phyloP scores from a whole-genome alignment of 2,113 vertebrate species.

The Chloroceryle aenea region DNA sequence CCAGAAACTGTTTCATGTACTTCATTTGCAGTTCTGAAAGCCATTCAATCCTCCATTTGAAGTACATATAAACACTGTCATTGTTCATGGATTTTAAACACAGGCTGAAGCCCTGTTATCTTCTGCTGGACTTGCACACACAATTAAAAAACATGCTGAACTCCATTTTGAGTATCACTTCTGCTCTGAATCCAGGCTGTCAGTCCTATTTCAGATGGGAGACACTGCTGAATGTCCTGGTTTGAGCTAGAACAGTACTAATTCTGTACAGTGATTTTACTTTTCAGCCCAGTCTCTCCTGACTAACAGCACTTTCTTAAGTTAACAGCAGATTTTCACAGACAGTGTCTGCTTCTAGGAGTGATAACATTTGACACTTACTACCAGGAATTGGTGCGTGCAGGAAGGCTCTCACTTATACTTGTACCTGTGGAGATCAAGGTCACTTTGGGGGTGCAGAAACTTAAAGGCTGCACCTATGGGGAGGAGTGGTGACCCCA shows the following conservation, averaged over 20 bases:
- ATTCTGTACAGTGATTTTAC: too few relatives aligned
- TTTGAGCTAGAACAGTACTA: too few relatives aligned
- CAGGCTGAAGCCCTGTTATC: background rate
- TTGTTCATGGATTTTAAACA: background rate
- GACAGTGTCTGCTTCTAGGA: background rate
- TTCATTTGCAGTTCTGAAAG: background rate
- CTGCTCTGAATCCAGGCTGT: background rate
- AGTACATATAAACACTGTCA: background rate
- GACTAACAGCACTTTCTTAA: too few relatives aligned
- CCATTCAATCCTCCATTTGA: background rate
- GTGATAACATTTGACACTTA: background rate
- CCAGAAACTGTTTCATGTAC: accelerated
- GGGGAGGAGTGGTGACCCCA: too few relatives aligned
- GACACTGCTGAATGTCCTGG: background rate
- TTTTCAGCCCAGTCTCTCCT: too few relatives aligned
- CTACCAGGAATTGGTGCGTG: too few relatives aligned
- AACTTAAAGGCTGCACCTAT: too few relatives aligned
- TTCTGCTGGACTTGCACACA: background rate
- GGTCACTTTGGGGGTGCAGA: too few relatives aligned
- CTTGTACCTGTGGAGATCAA: too few relatives aligned
- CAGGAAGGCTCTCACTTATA: too few relatives aligned
- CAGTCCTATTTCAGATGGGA: background rate
- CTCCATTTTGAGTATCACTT: background rate
- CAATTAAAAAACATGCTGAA: background rate
- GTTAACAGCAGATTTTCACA: too few relatives aligned